These are phyloP conservation scores for Eristalis pertinax DNA, from an alignment of 2,888 invertebrate genomes.

Conservation along the genomic window DNA sequence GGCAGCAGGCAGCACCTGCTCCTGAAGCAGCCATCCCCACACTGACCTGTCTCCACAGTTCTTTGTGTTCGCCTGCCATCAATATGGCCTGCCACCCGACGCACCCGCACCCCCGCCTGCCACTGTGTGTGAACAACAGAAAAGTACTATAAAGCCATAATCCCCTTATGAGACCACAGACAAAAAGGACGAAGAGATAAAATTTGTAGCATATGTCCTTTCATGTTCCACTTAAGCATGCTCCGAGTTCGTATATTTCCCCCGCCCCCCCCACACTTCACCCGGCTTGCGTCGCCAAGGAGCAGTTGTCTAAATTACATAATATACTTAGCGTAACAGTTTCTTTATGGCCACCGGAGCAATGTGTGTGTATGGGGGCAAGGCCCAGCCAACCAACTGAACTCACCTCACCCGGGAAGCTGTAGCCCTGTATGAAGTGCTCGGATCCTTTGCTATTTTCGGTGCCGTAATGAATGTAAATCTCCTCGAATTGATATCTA, in stretches of 20 bases:
- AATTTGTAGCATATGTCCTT: slow-evolving; percentile 60
- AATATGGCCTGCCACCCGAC: slow-evolving; percentile 2
- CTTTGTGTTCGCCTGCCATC: slow-evolving; percentile 21
- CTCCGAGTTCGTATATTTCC: background rate
- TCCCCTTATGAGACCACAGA: slow-evolving; percentile 66
- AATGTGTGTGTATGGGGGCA: background rate
- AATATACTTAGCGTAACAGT: slow-evolving; percentile 27
- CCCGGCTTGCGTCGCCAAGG: background rate
- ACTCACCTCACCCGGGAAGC: slow-evolving; percentile 98
- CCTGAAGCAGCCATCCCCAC: slow-evolving; percentile 9
- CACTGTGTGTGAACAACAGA: slow-evolving; percentile 45
- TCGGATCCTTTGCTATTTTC: slow-evolving; percentile 96
- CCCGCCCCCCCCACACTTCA: background rate
- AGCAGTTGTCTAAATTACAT: slow-evolving; percentile 23
- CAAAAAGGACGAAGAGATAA: slow-evolving; percentile 58
- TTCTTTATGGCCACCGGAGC: background rate
- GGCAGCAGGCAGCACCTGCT: slow-evolving; percentile 53
- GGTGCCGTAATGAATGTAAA: slow-evolving; percentile 96
- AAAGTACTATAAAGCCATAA: slow-evolving; percentile 61
- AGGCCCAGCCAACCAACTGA: background rate
- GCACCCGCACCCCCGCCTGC: background rate
- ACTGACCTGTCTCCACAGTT: slow-evolving; percentile 34
- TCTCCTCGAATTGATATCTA: slow-evolving; percentile 96
- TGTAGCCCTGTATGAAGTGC: slow-evolving; percentile 96
- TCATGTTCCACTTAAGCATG: slow-evolving; percentile 52